These are phyloP conservation scores for Pogoniulus pusillus DNA, from an alignment of 2,797 vertebrate species.

Conservation along the genomic window DNA sequence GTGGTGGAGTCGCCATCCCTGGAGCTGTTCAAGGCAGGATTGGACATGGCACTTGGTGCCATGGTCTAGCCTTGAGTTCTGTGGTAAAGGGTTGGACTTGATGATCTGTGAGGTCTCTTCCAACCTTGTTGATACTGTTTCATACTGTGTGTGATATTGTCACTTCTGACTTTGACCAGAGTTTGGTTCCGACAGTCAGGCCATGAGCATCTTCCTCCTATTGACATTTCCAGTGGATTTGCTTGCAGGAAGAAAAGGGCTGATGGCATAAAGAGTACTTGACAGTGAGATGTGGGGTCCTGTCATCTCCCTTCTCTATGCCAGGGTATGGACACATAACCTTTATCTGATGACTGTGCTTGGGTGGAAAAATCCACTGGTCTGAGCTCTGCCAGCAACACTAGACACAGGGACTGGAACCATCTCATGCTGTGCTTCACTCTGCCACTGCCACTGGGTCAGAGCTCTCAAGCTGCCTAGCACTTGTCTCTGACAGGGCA, in stretches of 20 bases:
- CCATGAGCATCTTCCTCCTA: neutral
- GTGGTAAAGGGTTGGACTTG: too few species aligned
- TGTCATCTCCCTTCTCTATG: rapidly evolving
- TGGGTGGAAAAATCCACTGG: neutral
- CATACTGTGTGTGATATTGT: too few species aligned
- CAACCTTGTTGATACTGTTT: too few species aligned
- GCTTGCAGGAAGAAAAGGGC: neutral
- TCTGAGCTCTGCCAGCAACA: neutral
- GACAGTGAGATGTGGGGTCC: rapidly evolving
- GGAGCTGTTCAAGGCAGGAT: too few species aligned
- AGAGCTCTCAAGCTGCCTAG: neutral
- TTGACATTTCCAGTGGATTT: neutral
- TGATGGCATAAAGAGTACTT: neutral
- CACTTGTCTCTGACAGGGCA: neutral
- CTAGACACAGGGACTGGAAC: neutral
- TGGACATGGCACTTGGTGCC: too few species aligned
- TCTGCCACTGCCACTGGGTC: rapidly evolving
- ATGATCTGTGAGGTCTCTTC: too few species aligned
- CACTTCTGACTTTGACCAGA: neutral
- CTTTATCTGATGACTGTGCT: neutral
- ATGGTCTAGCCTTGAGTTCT: too few species aligned
- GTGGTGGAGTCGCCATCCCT: too few species aligned
- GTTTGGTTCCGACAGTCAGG: neutral
- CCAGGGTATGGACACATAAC: neutral
- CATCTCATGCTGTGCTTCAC: neutral